phyloP scores from a whole-genome alignment of 2,113 vertebrate genomes.

The Sorex araneus region DNA sequence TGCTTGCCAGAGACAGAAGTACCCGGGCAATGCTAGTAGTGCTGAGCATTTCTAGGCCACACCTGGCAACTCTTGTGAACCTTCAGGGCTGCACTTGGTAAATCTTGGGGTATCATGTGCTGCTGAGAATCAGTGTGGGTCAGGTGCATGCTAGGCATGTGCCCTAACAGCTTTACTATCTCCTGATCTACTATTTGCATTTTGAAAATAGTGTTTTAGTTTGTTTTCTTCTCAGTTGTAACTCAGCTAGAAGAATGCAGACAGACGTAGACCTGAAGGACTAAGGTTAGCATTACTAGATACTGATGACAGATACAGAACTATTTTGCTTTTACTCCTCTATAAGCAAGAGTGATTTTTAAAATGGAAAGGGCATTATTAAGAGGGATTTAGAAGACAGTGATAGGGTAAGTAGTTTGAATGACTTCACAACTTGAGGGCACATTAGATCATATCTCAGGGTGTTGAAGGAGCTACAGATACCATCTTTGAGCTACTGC shows the following conservation, averaged over 20 bases:
- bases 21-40: no score
- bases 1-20: no score
- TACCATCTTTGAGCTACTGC: not conserved
- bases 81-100: no score
- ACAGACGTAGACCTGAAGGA: not conserved
- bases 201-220: constrained; percentile 39
- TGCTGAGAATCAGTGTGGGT: no score
- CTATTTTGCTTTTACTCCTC: constrained; percentile 12
- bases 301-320: not conserved
- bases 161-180: no score
- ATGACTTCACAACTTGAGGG: constrained; percentile 20
- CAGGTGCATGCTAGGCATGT: no score
- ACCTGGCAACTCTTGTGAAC: no score
- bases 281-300: not conserved
- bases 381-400: constrained; percentile 7
- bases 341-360: constrained; percentile 33
- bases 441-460: not conserved
- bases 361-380: constrained; percentile 22
- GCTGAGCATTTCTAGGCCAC: no score
- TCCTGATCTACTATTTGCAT: not conserved
- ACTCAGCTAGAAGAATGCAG: not conserved
- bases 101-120: no score
- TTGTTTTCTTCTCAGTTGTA: constrained; percentile 49
- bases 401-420: constrained; percentile 15
- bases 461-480: not conserved